Conservation (phyloP, 2,113 vertebrate genomes). For the Carassius carassius region DNA sequence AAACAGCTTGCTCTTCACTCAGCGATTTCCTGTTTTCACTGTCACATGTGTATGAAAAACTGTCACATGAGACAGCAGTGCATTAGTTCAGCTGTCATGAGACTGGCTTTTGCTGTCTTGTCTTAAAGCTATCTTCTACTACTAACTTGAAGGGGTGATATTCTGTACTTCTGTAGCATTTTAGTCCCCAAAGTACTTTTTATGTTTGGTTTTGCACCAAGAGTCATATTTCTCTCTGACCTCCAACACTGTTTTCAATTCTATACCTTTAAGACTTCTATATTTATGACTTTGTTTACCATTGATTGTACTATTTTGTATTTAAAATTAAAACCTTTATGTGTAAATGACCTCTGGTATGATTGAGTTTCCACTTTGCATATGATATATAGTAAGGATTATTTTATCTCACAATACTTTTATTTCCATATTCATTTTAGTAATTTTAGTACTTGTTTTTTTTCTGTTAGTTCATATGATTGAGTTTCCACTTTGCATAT, state of each 20-base stretch:
- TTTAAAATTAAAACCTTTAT: too few relatives aligned
- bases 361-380: too few relatives aligned
- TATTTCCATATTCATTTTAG: too few relatives aligned
- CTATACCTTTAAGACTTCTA: not conserved
- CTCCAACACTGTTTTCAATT: not conserved
- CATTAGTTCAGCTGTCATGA: conserved; percentile 10
- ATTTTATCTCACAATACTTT: not conserved
- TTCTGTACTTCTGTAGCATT: not conserved
- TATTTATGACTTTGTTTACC: not conserved
- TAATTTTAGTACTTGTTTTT: too few relatives aligned
- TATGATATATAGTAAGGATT: not conserved
- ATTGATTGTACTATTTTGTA: not conserved
- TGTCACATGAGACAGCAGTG: conserved; percentile 12
- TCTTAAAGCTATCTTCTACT: not conserved
- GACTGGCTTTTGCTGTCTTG: not conserved
- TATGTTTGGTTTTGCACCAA: not conserved
- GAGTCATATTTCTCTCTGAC: not conserved
- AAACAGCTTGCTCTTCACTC: conserved; percentile 20
- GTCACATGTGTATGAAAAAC: conserved; percentile 11
- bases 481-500: too few relatives aligned
- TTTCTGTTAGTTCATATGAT: not conserved
- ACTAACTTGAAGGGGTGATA: not conserved
- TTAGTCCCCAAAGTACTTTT: not conserved
- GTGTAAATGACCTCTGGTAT: not conserved
- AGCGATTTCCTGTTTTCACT: conserved; percentile 51